Percentiles rank a stretch among this genome's conserved stretches.
These are phyloP conservation scores for Ditylenchus dipsaci DNA, from an alignment of 1,140 invertebrate genomes.

Conservation along the genomic window DNA sequence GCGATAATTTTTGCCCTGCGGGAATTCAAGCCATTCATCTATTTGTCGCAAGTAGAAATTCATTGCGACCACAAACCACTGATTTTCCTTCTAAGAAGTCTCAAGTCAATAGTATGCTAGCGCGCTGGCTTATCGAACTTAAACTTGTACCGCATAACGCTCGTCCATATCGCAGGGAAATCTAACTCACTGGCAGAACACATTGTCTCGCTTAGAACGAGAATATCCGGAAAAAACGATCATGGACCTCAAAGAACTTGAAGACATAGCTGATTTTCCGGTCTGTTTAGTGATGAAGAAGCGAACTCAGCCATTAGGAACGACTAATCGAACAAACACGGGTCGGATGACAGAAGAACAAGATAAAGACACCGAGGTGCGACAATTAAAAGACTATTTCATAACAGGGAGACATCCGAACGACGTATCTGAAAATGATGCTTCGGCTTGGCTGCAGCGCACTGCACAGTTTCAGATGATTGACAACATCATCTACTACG, in stretches of 20 bases:
- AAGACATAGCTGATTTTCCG: too few species aligned
- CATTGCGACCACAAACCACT: slow-evolving; percentile 27
- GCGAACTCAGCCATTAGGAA: neutral
- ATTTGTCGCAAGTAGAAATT: slow-evolving; percentile 10
- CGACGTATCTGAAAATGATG: neutral
- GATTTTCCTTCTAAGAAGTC: slow-evolving; percentile 11
- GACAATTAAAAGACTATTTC: slow-evolving; percentile 4
- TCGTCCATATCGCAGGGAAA: too few species aligned
- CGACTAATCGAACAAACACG: slow-evolving; percentile 8
- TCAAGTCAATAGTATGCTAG: slow-evolving; percentile 2
- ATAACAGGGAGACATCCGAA: neutral
- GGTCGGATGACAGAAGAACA: slow-evolving; percentile 7
- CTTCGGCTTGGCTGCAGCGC: neutral
- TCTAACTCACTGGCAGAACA: too few species aligned
- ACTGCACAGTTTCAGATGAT: neutral
- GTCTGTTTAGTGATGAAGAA: slow-evolving; percentile 7
- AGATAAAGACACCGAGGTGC: neutral
- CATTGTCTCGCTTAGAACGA: too few species aligned
- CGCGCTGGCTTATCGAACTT: slow-evolving; percentile 26
- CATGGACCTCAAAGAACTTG: too few species aligned
- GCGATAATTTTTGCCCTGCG: slow-evolving; percentile 16
- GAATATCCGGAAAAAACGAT: too few species aligned
- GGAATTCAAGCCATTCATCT: slow-evolving; percentile 21
- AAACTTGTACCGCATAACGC: neutral
- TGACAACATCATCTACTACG: neutral